A percentile compares a stretch with the other conserved stretches of the same genome.
These are phyloP conservation scores for Coendou prehensilis DNA, from an alignment of 2,797 vertebrate genomes.

Conservation along the genomic window DNA sequence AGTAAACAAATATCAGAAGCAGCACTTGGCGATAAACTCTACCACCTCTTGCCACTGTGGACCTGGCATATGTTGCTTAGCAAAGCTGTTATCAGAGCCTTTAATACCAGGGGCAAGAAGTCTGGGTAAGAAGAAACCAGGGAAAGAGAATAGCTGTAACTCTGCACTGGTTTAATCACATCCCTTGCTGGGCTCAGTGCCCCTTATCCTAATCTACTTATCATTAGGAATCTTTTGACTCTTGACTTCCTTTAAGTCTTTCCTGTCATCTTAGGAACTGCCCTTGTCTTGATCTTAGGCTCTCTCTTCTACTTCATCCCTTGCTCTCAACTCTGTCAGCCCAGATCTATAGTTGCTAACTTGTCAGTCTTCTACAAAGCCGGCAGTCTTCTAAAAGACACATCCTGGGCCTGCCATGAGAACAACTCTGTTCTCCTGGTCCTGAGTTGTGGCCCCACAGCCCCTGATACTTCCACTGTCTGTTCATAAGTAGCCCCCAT, in stretches of 20 bases:
- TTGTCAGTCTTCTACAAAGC: not conserved
- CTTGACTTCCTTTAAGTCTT: constrained; percentile 1
- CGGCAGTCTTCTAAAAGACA: not conserved
- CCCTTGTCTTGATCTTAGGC: not conserved
- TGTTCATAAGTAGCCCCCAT: not conserved
- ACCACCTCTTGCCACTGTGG: not conserved
- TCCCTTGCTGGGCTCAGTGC: not conserved
- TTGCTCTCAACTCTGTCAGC: not conserved
- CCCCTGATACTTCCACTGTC: not conserved
- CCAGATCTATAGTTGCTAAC: not conserved
- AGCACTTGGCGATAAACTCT: not conserved
- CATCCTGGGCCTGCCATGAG: not conserved
- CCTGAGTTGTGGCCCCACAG: not conserved
- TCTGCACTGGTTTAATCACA: not conserved
- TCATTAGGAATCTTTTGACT: not conserved
- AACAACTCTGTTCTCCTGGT: not conserved
- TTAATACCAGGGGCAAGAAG: not conserved
- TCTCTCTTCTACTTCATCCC: not conserved
- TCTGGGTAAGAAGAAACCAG: not conserved
- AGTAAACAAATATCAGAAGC: not conserved
- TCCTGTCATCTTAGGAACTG: not conserved
- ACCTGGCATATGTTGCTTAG: not conserved
- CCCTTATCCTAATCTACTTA: not conserved
- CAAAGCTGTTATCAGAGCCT: not conserved
- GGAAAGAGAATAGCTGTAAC: not conserved